Evolutionary conservation across 2,113 vertebrate species (phyloP), one percentile per base, ranked within the genome.

Genomic region (Rhizomys pruinosus): DNA sequence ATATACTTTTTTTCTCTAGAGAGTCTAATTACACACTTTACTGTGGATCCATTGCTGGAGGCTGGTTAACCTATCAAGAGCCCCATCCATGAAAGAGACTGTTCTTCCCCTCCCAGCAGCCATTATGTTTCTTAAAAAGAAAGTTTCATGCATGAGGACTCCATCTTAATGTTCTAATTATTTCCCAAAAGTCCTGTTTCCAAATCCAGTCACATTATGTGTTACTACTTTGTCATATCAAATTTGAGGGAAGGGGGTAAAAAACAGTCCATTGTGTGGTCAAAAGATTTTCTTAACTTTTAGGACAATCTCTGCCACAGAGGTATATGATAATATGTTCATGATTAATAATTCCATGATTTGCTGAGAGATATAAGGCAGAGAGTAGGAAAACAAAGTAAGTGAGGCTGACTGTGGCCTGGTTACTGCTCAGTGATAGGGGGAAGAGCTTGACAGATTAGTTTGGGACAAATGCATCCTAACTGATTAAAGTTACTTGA

Each of bases 281-380:
- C 55, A 85, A 84, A 74, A 74, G 39, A 82, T 27, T 84, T 29
- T 61, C 34, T 81, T 89, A 72, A 74, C 44, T 52, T 76, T 86
- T 42, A 89, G 79, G n/a, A 13, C 27, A 94, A 86, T 13, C 42
- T 95, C 25, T 89, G 47, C 11, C 47, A 27, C 39, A 61, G 29
- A 37, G 64, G 47, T 59, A 66, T 84, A 44, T 20, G 17, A 74
- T 47, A 8, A 23, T 57, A 57, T 32, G 2, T 37, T 44, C 69
- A 17, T 37, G 71, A 86, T 27, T 69, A 69, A 42, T 19, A 64
- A 57, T 84, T 89, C 76, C 27, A 81, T 74, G 72, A 37, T 7
- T 64, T 63, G 63, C 1, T n/a, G 7, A 80, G 19, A 20, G 29
- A n/a, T 64, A 64, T 81, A 42, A 71, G 61, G n/a, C 85, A 42